phyloP scores from a whole-genome alignment of 2,888 invertebrate species.

The Eupithecia inturbata region DNA sequence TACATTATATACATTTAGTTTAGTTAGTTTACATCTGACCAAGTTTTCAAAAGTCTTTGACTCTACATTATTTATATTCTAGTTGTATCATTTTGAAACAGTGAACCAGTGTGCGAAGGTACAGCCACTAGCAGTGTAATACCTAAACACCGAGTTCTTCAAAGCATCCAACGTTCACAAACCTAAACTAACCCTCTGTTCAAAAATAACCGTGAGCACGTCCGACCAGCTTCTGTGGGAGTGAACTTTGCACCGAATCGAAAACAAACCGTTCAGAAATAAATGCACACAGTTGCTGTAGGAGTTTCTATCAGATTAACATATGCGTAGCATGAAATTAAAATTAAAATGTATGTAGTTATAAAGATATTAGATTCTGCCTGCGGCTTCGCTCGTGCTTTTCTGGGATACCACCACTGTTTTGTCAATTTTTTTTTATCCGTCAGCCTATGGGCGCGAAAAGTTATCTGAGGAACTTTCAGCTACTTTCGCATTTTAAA shows the following conservation, averaged over 20 bases:
- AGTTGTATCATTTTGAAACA: too few relatives aligned
- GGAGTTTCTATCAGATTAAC: neutral
- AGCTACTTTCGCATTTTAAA: too few relatives aligned
- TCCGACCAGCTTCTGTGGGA: conserved; percentile 12
- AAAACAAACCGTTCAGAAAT: conserved; percentile 29
- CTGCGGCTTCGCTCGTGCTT: neutral
- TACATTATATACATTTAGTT: too few relatives aligned
- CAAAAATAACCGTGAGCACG: conserved; percentile 20
- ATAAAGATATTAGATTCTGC: neutral
- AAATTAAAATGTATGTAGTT: neutral
- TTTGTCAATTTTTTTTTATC: neutral
- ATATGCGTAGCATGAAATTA: neutral
- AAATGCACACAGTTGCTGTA: conserved; percentile 9
- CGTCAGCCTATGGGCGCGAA: too few relatives aligned
- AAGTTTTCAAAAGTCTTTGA: too few relatives aligned
- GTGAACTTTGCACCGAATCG: conserved; percentile 27
- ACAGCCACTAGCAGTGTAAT: too few relatives aligned
- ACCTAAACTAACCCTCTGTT: neutral
- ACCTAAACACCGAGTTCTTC: neutral
- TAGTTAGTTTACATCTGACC: too few relatives aligned
- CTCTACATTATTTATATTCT: too few relatives aligned
- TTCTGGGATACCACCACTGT: neutral
- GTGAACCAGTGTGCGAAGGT: too few relatives aligned
- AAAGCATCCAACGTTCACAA: conserved; percentile 1
- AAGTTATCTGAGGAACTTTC: too few relatives aligned